Conservation (phyloP, 2,797 vertebrate genomes). For the Ctenopoma multispine region DNA sequence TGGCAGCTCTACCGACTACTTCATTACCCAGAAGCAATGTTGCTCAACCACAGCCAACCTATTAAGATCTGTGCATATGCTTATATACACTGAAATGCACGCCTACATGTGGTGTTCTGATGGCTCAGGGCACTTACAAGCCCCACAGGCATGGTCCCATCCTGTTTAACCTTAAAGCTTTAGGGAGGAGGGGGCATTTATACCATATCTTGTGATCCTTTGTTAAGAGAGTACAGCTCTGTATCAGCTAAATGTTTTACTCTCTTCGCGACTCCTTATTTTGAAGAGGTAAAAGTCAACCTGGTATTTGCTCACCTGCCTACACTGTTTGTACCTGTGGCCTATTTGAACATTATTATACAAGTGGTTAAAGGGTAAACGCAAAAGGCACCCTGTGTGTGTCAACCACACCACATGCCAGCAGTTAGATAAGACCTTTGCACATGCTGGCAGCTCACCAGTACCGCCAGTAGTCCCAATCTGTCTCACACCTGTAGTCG, state of each 20-base stretch:
- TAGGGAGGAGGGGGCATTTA: background rate
- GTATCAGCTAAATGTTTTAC: background rate
- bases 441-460: conserved; percentile 44
- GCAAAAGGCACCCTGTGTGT: conserved; percentile 52
- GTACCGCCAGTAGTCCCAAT: background rate
- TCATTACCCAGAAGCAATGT: conserved; percentile 10
- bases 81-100: background rate
- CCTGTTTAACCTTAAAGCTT: background rate
- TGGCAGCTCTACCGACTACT: background rate
- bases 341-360: conserved; percentile 68
- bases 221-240: background rate
- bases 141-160: background rate
- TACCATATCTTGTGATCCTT: background rate
- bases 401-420: conserved; percentile 50
- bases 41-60: background rate
- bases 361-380: conserved; percentile 72
- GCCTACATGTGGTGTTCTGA: background rate
- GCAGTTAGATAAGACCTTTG: conserved; percentile 70
- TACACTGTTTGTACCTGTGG: conserved; percentile 46
- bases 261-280: background rate
- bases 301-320: conserved; percentile 59
- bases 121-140: background rate
- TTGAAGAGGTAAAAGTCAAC: conserved; percentile 45
- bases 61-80: conserved; percentile 1
- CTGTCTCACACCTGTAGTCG: conserved; percentile 27